Conservation (phyloP, 2,797 vertebrate genomes). For the Percopsis omiscomaycus region DNA sequence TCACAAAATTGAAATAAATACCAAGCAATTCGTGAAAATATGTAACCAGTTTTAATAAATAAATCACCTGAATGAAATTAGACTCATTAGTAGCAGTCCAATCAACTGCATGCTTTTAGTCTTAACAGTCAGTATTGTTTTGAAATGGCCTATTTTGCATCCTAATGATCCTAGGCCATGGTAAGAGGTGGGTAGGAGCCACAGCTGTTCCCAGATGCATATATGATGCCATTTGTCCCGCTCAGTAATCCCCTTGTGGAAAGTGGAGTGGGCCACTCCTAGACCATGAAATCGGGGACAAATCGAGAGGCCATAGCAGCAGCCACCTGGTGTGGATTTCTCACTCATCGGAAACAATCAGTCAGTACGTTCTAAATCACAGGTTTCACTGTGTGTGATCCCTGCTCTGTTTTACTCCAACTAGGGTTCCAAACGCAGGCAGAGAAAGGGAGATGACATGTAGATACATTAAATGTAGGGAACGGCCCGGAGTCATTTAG, state of each 20-base stretch:
- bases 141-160: conserved; percentile 24
- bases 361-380: conserved; percentile 57
- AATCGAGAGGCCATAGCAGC: conserved; percentile 64
- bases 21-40: neutral
- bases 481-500: too few relatives aligned
- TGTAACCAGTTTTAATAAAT: neutral
- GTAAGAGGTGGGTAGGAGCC: conserved; percentile 53
- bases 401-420: conserved; percentile 46
- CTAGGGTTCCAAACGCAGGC: conserved; percentile 41
- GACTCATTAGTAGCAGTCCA: conserved; percentile 28
- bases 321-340: conserved; percentile 69
- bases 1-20: neutral
- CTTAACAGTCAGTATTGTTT: conserved; percentile 38
- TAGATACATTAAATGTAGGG: conserved; percentile 8
- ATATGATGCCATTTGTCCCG: conserved; percentile 75
- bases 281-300: conserved; percentile 76
- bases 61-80: conserved; percentile 15
- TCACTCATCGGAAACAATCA: conserved; percentile 76
- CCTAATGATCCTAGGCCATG: conserved; percentile 33
- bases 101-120: conserved; percentile 18
- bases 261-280: conserved; percentile 60
- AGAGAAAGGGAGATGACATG: conserved; percentile 10
- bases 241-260: conserved; percentile 68
- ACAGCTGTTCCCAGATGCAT: conserved; percentile 82
- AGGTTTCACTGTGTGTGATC: conserved; percentile 49